A percentile compares a stretch with the other conserved stretches of the same genome.
These are phyloP conservation scores for Tetanocera ferruginea DNA, from an alignment of 2,888 invertebrate species.

Conservation along the genomic window DNA sequence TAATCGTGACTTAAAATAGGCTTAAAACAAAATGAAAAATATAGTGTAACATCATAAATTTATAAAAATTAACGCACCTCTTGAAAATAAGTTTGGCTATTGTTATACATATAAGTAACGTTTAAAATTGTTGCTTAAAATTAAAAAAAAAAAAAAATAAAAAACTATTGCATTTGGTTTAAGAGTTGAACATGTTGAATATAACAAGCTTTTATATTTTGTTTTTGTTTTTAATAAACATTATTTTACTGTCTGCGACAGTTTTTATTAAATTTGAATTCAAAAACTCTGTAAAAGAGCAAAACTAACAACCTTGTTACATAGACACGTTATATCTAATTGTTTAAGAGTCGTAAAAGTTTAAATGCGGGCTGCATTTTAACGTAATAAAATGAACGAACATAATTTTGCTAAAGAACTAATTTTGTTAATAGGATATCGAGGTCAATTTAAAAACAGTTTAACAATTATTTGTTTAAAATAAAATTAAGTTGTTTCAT, in stretches of 20 bases:
- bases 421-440: background rate
- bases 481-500: conserved; percentile 25
- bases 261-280: background rate
- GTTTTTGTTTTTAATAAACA: background rate
- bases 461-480: conserved; percentile 1
- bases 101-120: background rate
- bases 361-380: background rate
- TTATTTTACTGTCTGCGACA: background rate
- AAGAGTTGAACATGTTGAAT: background rate
- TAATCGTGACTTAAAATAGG: background rate
- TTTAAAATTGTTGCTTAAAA: background rate
- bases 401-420: conserved; percentile 22
- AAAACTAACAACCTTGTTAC: background rate
- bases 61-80: background rate
- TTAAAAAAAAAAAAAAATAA: background rate
- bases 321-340: background rate
- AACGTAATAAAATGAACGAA: conserved; percentile 6
- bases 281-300: background rate
- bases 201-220: background rate
- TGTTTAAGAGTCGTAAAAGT: background rate
- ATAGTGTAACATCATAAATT: background rate
- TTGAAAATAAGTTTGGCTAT: background rate
- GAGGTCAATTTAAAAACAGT: background rate
- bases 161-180: conserved; percentile 23
- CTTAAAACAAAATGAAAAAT: background rate